Evolutionary conservation across 2,113 vertebrate genomes (phyloP).

Genomic region (Phrynosoma blainvillii): DNA sequence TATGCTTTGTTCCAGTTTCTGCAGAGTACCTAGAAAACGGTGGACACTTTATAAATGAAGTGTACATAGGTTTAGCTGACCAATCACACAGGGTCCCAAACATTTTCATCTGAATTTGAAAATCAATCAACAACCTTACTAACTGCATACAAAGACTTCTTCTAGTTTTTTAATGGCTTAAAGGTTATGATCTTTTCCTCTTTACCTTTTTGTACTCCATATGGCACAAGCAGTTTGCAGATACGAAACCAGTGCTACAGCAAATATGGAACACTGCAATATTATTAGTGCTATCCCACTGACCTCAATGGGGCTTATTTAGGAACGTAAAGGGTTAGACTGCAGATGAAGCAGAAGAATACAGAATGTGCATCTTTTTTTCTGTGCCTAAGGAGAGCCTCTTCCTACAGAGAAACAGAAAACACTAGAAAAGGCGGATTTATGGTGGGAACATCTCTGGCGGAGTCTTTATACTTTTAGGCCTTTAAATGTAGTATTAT

Average conservation of each 20-base stretch:
- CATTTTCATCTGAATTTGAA: neutral
- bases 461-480: neutral
- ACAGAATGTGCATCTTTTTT: neutral
- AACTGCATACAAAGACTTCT: neutral
- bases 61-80: neutral
- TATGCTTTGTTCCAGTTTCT: neutral
- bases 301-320: neutral
- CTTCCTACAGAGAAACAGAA: neutral
- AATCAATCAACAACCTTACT: neutral
- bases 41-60: slow-evolving; percentile 1
- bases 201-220: neutral
- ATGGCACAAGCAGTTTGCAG: neutral
- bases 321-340: neutral
- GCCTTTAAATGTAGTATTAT: neutral
- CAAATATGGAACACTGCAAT: neutral
- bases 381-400: neutral
- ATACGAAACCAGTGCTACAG: neutral
- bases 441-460: neutral
- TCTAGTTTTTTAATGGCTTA: neutral
- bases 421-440: neutral
- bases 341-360: neutral
- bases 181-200: neutral
- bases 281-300: neutral
- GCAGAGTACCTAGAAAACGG: neutral
- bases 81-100: neutral